These are phyloP conservation scores for Drosophila sechellia DNA, from an alignment of 1,140 invertebrate species.

Conservation along the genomic window DNA sequence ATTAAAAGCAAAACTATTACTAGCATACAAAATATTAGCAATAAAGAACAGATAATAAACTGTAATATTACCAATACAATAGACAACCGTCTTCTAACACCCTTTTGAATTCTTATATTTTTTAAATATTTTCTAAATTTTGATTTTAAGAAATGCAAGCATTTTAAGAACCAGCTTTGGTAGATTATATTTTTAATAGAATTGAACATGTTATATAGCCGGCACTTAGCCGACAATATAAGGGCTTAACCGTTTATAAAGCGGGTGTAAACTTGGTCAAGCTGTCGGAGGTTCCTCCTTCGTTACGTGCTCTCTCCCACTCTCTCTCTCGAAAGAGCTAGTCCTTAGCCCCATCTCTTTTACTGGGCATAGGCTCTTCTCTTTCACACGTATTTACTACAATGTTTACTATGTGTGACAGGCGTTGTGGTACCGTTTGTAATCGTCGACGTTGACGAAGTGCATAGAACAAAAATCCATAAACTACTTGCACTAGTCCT, in stretches of 20 bases:
- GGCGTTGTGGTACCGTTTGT: constrained; percentile 21
- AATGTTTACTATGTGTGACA: constrained; percentile 79
- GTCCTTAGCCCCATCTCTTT: constrained; percentile 3
- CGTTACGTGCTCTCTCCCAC: constrained; percentile 1
- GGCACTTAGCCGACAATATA: not conserved
- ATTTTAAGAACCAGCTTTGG: too few relatives aligned
- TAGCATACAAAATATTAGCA: too few relatives aligned
- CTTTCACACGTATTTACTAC: constrained; percentile 69
- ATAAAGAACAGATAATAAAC: too few relatives aligned
- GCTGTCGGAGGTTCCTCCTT: constrained; percentile 3
- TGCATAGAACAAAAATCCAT: constrained; percentile 66
- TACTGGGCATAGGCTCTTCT: constrained; percentile 8
- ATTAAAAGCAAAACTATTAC: too few relatives aligned
- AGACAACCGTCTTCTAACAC: too few relatives aligned
- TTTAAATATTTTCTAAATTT: too few relatives aligned
- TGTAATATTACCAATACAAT: too few relatives aligned
- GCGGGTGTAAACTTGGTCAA: constrained; percentile 33
- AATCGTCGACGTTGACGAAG: constrained; percentile 41
- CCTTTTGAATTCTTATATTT: too few relatives aligned
- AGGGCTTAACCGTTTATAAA: constrained; percentile 2
- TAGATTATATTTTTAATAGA: not conserved
- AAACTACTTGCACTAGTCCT: constrained; percentile 67
- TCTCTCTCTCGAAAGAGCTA: not conserved
- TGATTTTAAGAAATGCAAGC: not conserved
- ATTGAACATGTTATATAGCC: not conserved